Evolutionary conservation across 2,888 invertebrate genomes (phyloP), one percentile per base, ranked within the genome.

Genomic region (Notodonta ziczac): DNA sequence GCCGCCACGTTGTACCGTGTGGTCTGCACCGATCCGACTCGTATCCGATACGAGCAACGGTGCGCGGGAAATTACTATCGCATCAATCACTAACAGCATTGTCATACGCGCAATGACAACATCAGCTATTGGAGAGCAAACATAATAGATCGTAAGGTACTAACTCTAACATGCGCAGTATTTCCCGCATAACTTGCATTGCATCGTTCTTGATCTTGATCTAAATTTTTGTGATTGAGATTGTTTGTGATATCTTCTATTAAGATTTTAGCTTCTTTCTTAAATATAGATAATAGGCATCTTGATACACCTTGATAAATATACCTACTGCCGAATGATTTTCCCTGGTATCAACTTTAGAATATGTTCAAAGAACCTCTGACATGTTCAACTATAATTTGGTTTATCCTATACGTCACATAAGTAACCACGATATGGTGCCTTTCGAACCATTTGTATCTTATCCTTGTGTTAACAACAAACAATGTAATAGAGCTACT

Each of bases 41-140:
- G 92, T 91, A 93, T 92, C 85, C 79, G 90, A 93, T 92, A 92
- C 93, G 82, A 88, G 76, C 90, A 92, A 92, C 93, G 92, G 93
- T 92, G 81, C 81, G 78, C 76, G 77, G 80, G 75, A 87, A 83
- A 92, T 91, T 90, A 87, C 89, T 86, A 86, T 86, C 90, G 67
- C 89, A 91, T 92, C 91, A 90, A 91, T 92, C 91, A 90, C 82
- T 71, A 69, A 74, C 77, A 81, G 82, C 83, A 89, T 90, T 91
- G 91, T 90, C 89, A 87, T 88, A 84, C 81, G 81, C 77, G 82
- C 72, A 74, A 77, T 84, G 83, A 81, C 82, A 82, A 82, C 80
- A 80, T 24, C 24, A 24, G 24, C 73, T 80, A 78, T 79, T 68
- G 69, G 67, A 71, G 69, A 76, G 70, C 64, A 62, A 72, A 68